Percentiles rank a stretch among this genome's conserved stretches.
Conservation (phyloP, 2,888 invertebrate genomes). For the Dicycla oo region DNA sequence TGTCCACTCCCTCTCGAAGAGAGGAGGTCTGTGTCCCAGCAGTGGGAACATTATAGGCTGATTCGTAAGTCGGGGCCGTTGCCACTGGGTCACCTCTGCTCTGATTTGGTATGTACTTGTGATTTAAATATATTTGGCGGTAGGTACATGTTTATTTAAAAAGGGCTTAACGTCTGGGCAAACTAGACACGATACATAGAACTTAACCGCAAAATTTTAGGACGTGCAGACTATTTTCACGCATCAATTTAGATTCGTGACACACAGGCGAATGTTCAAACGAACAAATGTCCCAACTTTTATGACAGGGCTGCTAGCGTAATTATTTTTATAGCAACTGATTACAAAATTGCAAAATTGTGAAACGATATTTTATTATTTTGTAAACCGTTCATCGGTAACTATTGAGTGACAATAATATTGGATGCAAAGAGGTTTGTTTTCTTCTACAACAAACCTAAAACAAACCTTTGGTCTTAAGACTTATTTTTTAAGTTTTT, state of each 20-base stretch:
- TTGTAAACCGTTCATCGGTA: neutral
- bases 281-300: neutral
- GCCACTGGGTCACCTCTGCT: neutral
- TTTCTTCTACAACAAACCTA: neutral
- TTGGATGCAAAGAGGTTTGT: neutral
- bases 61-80: neutral
- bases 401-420: neutral
- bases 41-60: too few species aligned
- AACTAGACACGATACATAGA: slow-evolving; percentile 16
- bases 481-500: neutral
- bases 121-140: neutral
- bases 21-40: too few species aligned
- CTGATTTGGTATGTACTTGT: neutral
- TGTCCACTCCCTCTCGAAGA: too few species aligned
- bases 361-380: neutral
- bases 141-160: slow-evolving; percentile 19
- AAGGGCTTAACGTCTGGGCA: slow-evolving; percentile 6
- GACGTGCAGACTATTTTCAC: slow-evolving; percentile 20
- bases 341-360: too few species aligned
- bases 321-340: neutral
- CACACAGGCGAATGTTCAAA: slow-evolving; percentile 17
- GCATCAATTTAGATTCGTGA: slow-evolving; percentile 38
- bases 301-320: neutral
- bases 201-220: slow-evolving; percentile 32
- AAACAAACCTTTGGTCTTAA: neutral